A percentile compares a stretch with the other conserved stretches of the same genome.
Evolutionary conservation across 2,888 invertebrate species (phyloP).

Genomic region (Plemyria rubiginata): DNA sequence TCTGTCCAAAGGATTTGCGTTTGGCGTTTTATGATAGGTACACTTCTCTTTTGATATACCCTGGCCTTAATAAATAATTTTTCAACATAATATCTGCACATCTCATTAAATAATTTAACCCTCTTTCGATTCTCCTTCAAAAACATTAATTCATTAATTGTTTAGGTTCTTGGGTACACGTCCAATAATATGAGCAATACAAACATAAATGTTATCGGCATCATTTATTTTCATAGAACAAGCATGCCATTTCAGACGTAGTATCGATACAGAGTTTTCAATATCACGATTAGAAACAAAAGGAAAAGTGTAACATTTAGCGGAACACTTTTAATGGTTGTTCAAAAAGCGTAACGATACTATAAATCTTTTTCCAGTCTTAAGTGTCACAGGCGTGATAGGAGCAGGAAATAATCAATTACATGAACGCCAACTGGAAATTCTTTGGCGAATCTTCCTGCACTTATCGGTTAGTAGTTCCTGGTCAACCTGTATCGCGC

Average conservation of each 20-base stretch:
- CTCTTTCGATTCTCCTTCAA: not conserved
- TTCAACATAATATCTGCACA: not conserved
- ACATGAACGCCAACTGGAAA: constrained; percentile 27
- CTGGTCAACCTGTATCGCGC: constrained; percentile 16
- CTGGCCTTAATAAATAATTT: constrained; percentile 2
- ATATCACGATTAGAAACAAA: constrained; percentile 47
- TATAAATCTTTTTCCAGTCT: constrained; percentile 52
- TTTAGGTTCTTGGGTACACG: not conserved
- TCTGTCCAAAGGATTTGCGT: constrained; percentile 6
- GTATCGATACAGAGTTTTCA: constrained; percentile 26
- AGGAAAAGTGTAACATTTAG: constrained; percentile 50
- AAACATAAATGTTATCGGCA: too few relatives aligned
- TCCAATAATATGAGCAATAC: too few relatives aligned
- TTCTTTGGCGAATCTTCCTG: constrained; percentile 22
- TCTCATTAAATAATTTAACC: not conserved
- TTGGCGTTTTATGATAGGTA: constrained; percentile 5
- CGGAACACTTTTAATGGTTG: constrained; percentile 49
- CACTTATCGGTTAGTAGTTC: constrained; percentile 14
- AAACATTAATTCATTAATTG: not conserved
- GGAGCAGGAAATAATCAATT: constrained; percentile 34
- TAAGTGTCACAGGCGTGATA: constrained; percentile 37
- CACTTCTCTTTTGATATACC: not conserved
- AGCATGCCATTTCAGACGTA: not conserved
- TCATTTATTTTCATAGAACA: not conserved
- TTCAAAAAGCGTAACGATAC: constrained; percentile 53